These are phyloP conservation scores for Stegana nigrithorax DNA, from an alignment of 2,888 invertebrate genomes.

Conservation along the genomic window DNA sequence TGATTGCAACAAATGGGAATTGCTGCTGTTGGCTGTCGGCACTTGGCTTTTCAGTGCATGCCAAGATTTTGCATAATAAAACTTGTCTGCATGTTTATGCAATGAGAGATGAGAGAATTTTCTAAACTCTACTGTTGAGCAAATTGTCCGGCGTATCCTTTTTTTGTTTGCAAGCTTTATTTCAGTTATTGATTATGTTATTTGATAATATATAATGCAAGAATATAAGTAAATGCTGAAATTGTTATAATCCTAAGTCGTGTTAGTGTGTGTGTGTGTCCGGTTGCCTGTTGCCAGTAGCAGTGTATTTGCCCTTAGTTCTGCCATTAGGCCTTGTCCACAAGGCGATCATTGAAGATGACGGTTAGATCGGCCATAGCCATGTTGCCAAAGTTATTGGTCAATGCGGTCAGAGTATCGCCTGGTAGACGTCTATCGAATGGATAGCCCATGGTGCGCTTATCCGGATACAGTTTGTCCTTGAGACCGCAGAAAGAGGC, in stretches of 20 bases:
- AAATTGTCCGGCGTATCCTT: no score
- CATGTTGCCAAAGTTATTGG: slow-evolving; percentile 78
- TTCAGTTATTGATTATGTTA: background rate
- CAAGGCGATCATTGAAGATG: slow-evolving; percentile 66
- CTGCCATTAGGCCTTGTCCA: slow-evolving; percentile 33
- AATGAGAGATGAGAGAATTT: background rate
- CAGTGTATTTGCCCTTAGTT: no score
- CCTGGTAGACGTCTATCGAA: slow-evolving; percentile 69
- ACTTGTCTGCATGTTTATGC: no score
- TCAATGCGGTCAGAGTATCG: slow-evolving; percentile 74
- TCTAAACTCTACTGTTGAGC: no score
- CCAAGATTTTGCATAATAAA: background rate
- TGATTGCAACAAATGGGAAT: no score
- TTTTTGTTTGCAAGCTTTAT: slow-evolving; percentile 1
- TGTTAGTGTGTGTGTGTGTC: no score
- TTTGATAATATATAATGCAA: background rate
- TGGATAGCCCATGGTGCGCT: slow-evolving; percentile 75
- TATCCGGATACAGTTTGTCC: slow-evolving; percentile 77
- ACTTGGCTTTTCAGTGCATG: background rate
- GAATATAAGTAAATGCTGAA: no score
- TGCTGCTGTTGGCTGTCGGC: no score
- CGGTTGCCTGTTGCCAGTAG: no score
- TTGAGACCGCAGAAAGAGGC: slow-evolving; percentile 78
- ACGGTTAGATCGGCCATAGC: slow-evolving; percentile 74
- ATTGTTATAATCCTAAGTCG: no score